These are phyloP conservation scores for Mercenaria mercenaria DNA, from an alignment of 1,140 invertebrate genomes.

Conservation along the genomic window DNA sequence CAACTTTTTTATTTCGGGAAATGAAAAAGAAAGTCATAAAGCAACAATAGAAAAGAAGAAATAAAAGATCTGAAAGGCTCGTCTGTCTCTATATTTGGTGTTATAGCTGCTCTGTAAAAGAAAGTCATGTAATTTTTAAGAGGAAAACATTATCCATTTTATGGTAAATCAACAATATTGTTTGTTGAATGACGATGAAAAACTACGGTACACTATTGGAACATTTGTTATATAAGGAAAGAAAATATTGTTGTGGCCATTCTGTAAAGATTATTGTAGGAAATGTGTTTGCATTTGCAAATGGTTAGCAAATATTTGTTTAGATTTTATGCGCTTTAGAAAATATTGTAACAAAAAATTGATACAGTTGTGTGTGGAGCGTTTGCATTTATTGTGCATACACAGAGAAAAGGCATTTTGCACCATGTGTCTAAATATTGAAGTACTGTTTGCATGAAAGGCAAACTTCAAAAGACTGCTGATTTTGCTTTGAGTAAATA, in stretches of 20 bases:
- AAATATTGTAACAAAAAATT: not conserved
- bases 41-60: not conserved
- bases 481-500: not conserved
- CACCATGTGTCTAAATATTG: conserved; percentile 25
- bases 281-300: not conserved
- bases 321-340: conserved; percentile 15
- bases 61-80: not conserved
- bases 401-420: conserved; percentile 22
- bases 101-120: not conserved
- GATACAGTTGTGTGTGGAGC: not conserved
- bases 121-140: not conserved
- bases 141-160: not conserved
- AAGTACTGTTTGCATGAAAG: not conserved
- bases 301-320: conserved; percentile 7
- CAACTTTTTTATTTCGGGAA: no score
- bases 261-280: not conserved
- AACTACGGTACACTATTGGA: not conserved
- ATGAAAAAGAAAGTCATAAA: no score
- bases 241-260: not conserved
- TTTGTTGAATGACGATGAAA: conserved; percentile 5
- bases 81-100: not conserved
- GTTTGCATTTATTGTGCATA: not conserved
- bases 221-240: not conserved
- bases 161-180: conserved; percentile 7
- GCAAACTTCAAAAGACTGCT: not conserved